Evolutionary conservation across 2,888 invertebrate genomes (phyloP).

Genomic region (Eutolmus rufibarbis): DNA sequence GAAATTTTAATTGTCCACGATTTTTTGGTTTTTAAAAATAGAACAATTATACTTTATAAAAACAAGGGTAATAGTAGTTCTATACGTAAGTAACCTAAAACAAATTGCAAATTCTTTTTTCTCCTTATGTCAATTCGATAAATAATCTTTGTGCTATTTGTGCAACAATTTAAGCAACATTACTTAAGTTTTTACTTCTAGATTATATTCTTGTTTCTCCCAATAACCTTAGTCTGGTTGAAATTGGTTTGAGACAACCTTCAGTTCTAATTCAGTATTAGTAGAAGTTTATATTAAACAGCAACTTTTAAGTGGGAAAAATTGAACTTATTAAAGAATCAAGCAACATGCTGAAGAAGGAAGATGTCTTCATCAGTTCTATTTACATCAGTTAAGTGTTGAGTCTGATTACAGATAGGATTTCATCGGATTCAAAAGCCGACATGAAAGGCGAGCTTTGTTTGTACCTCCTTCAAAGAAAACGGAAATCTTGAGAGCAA

Average conservation of each 20-base stretch:
- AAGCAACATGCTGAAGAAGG: neutral
- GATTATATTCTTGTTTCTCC: neutral
- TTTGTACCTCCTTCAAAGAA: neutral
- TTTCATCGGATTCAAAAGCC: constrained; percentile 36
- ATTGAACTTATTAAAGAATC: neutral
- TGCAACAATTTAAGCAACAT: neutral
- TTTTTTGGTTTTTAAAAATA: neutral
- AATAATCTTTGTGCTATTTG: no score
- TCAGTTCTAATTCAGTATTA: neutral
- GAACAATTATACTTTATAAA: neutral
- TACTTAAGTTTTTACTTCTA: neutral
- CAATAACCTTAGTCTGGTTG: neutral
- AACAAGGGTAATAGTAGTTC: no score
- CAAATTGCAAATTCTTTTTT: neutral
- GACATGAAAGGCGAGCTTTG: constrained; percentile 32
- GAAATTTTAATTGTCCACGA: neutral
- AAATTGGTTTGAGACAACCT: neutral
- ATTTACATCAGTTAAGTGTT: constrained; percentile 46
- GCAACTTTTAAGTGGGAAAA: neutral
- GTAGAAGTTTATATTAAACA: neutral
- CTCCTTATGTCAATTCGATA: no score
- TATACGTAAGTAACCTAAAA: neutral
- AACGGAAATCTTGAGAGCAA: neutral
- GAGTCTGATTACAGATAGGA: constrained; percentile 46
- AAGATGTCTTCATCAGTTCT: constrained; percentile 44